A percentile compares a stretch with the other conserved stretches of the same genome.
Evolutionary conservation across 2,888 invertebrate species (phyloP).

Genomic region (Sthenelais limicola): DNA sequence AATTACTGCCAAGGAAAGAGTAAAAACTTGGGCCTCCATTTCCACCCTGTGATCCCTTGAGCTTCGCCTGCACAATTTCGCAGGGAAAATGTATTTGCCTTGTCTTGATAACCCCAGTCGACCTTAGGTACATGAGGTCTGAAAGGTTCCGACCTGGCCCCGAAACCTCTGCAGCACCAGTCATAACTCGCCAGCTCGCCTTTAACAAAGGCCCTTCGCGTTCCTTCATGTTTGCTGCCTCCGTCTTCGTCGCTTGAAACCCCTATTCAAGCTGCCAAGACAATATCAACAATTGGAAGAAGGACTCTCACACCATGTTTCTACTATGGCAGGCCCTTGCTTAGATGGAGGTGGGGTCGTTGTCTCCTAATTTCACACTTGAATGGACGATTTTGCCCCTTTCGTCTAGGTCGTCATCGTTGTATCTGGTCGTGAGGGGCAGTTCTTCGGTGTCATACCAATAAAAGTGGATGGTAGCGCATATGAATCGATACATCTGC

Average conservation of each 20-base stretch:
- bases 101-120: slow-evolving; percentile 22
- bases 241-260: background rate
- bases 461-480: too few species aligned
- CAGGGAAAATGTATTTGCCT: slow-evolving; percentile 27
- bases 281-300: background rate
- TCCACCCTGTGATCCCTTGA: too few species aligned
- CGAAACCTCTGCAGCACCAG: background rate
- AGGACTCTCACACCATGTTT: background rate
- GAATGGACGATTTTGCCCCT: slow-evolving; percentile 30
- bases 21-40: too few species aligned
- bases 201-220: background rate
- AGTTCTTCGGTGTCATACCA: too few species aligned
- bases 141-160: slow-evolving; percentile 9
- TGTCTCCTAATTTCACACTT: slow-evolving; percentile 34
- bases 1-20: too few species aligned
- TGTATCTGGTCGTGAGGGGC: slow-evolving; percentile 28
- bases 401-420: background rate
- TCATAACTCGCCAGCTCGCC: background rate
- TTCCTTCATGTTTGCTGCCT: background rate
- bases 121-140: background rate
- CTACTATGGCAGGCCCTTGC: background rate
- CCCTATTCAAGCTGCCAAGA: background rate
- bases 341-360: background rate
- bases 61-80: too few species aligned
- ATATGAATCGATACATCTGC: too few species aligned